Base-by-base conservation (phyloP, 2,113 vertebrate species). In the Oceanites oceanicus region DNA sequence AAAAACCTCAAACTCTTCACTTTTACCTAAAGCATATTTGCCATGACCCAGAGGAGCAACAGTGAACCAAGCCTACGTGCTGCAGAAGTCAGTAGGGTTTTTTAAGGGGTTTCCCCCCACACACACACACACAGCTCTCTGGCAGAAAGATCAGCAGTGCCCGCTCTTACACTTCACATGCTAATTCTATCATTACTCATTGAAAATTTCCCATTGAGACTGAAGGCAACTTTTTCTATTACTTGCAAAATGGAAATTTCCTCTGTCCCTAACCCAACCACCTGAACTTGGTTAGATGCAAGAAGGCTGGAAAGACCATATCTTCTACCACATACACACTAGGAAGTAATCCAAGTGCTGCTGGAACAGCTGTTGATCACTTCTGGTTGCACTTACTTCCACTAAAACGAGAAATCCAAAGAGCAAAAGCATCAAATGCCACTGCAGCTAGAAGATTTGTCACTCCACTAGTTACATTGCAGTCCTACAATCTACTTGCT, bases 91-190 rank as follows among this genome's bases (percentile, higher is more conserved):
- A 20, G 34, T 1, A 72, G 17, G 42, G 30, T 1, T 68, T 91
- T 89, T 29, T 21, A 62, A 42, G 56, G 84, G 27, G 16, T 59
- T 95, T 58, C 36, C 80, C 71, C 9, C 0, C 38, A 10, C 38
- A 10, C 32, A 2, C 4, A 7, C 2, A 0, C 53, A 42, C 0
- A 0, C 25, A 62, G 32, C 10, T 10, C 42, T 59, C 70, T 29
- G 17, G 23, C 44, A 86, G 40, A 56, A 79, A 34, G 34, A 19
- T 21, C 80, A 63, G 36, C 1, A 2, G 15, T 13, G 22, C 40
- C 56, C 0, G 0, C 34, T 61, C 44, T 44, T 36, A 30, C 2
- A 8, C 14, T 79, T 89, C 50, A 70, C 1, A 1, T 20, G n/a
- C 10, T 14, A 44, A 4, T 7, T 70, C 26, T n/a, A 18, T 79